Conservation (phyloP, 2,113 vertebrate genomes). For the Naja naja region DNA sequence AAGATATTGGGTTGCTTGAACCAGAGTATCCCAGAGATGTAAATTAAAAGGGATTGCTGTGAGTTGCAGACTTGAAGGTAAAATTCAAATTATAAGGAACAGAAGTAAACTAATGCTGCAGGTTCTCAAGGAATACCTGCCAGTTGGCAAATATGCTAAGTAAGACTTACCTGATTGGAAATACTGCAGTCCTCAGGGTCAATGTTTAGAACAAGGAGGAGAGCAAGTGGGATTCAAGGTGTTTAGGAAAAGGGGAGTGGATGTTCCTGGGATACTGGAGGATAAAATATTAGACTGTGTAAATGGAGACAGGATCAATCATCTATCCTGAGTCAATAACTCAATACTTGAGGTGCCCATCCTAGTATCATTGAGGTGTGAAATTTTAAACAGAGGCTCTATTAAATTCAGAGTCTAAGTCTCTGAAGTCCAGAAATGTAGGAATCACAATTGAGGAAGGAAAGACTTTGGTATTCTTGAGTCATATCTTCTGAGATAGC, state of each 20-base stretch:
- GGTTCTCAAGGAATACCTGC: neutral
- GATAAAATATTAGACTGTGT: neutral
- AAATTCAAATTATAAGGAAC: neutral
- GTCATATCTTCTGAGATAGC: neutral
- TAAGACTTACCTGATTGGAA: neutral
- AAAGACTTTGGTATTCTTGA: neutral
- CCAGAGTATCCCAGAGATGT: neutral
- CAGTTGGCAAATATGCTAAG: neutral
- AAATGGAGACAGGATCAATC: neutral
- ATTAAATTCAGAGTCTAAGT: neutral
- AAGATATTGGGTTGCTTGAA: neutral
- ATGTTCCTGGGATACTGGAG: neutral
- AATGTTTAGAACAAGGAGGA: neutral
- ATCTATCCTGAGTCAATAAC: neutral
- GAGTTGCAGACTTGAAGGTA: neutral
- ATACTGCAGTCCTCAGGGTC: neutral
- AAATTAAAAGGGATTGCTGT: neutral
- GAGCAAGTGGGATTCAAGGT: neutral
- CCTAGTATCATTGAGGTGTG: neutral
- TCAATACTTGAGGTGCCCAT: neutral
- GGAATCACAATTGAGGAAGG: neutral
- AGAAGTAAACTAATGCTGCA: neutral
- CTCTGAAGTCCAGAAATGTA: neutral
- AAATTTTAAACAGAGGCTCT: neutral
- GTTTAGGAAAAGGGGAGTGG: neutral